Evolutionary conservation across 1,140 invertebrate genomes (phyloP), one percentile per base, ranked within the genome.

Genomic region (Drosophila repleta): DNA sequence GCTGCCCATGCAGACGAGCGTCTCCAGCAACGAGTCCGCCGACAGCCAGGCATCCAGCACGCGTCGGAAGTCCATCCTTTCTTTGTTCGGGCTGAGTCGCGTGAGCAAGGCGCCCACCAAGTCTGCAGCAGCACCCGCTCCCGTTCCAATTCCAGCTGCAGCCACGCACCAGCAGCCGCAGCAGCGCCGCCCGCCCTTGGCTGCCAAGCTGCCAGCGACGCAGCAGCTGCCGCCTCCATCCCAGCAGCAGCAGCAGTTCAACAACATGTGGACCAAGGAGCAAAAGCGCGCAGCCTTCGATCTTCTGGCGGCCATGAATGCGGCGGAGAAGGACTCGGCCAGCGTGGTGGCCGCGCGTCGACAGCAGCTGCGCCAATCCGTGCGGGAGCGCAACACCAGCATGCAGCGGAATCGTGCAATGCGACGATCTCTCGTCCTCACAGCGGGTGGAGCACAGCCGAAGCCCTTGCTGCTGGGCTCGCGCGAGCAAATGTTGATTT

Each of bases 281-380:
- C 91, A 90, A 46, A 93, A 93, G 66, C 92, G 91, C 17, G 87
- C 92, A 17, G 92, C 93, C 3, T 93, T 93, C 71, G 91, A 92
- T 62, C 76, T 93, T 67, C 71, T 93, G 51, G 82, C 92, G 21
- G 83, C 92, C 8, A 93, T 93, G 92, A 93, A 93, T 84, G 79
- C 84, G 1, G 87, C 77, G 3, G 85, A 83, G 21, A 75, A 73
- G 53, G 72, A 90, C 18, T 70, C 58, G 0, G 61, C 41, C 35
- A 35, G 43, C 43, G 49, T 21, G 15, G 46, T 4, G 2, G 49
- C 52, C 20, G 48, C 21, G 10, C 52, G 78, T 24, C 76, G 82
- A 4, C 82, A 83, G 15, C 88, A 88, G 20, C 35, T 90, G 41
- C 68, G 87, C 1, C 87, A 90, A 48, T 90, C 87, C 0, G 82